Evolutionary conservation across 2,797 vertebrate species (phyloP).

Genomic region (Manis crassicaudata): DNA sequence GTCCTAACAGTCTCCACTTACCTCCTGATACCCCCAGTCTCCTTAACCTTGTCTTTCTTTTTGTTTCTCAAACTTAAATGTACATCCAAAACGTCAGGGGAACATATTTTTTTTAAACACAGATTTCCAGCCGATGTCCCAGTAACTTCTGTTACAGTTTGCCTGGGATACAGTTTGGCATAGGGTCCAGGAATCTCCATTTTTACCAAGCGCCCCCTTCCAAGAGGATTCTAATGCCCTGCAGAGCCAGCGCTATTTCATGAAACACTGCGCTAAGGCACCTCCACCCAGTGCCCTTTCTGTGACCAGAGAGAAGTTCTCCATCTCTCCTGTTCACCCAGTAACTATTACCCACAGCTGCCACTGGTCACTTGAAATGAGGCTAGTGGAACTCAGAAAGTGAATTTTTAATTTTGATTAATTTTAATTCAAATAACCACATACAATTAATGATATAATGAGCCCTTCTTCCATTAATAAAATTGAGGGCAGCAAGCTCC

Average conservation of each 20-base stretch:
- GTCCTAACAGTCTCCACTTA: not conserved
- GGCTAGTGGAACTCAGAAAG: not conserved
- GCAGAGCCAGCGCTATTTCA: accelerated
- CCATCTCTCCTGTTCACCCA: accelerated
- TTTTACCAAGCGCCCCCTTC: not conserved
- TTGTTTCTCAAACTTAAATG: not conserved
- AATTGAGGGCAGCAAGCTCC: not conserved
- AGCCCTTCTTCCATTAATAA: not conserved
- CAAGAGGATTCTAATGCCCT: not conserved
- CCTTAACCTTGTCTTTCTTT: not conserved
- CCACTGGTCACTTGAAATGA: not conserved
- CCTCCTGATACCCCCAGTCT: not conserved
- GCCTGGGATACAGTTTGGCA: no score
- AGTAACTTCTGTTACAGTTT: not conserved
- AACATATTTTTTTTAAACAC: not conserved
- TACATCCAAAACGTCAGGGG: not conserved
- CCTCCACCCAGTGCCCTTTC: not conserved
- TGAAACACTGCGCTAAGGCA: accelerated
- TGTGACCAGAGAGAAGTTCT: not conserved
- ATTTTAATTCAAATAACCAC: not conserved
- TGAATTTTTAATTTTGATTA: not conserved
- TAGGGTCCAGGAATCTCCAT: not conserved
- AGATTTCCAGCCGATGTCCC: not conserved
- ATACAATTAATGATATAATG: not conserved
- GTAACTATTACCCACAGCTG: not conserved